Evolutionary conservation across 2,888 invertebrate species (phyloP).

Genomic region (Acanthosepion esculentum): DNA sequence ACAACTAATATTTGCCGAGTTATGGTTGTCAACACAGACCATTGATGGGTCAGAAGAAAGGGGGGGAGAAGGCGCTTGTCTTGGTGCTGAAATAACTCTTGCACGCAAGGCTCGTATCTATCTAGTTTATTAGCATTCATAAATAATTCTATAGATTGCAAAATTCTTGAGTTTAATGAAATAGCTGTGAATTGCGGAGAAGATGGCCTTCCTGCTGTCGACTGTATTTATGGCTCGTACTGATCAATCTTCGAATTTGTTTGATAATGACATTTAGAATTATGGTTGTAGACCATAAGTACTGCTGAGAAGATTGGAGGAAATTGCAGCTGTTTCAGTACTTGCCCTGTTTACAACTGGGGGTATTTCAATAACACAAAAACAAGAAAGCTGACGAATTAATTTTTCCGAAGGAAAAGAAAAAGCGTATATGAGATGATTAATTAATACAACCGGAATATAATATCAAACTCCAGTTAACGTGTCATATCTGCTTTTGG

Average conservation of each 20-base stretch:
- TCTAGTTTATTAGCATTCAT: background rate
- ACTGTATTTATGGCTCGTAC: background rate
- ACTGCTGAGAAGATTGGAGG: background rate
- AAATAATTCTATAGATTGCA: constrained; percentile 23
- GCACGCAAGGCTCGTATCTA: background rate
- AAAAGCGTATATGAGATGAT: too few relatives aligned
- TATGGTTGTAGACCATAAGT: background rate
- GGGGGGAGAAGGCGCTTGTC: background rate
- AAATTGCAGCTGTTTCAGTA: background rate
- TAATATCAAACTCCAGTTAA: too few relatives aligned
- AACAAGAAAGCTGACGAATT: background rate
- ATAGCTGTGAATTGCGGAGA: background rate
- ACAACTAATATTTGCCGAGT: background rate
- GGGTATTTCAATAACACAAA: background rate
- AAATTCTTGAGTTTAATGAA: background rate
- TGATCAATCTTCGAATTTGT: background rate
- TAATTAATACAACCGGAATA: too few relatives aligned
- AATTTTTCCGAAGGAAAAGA: too few relatives aligned
- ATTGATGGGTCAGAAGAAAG: background rate
- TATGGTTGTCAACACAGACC: constrained; percentile 10
- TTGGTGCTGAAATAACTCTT: background rate
- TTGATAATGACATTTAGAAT: background rate
- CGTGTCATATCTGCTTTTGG: too few relatives aligned
- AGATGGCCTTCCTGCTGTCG: background rate
- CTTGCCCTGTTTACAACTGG: background rate